Percentiles rank a stretch among this genome's conserved stretches.
These are phyloP conservation scores for Strix occidentalis DNA, from an alignment of 2,797 vertebrate species.

Conservation along the genomic window DNA sequence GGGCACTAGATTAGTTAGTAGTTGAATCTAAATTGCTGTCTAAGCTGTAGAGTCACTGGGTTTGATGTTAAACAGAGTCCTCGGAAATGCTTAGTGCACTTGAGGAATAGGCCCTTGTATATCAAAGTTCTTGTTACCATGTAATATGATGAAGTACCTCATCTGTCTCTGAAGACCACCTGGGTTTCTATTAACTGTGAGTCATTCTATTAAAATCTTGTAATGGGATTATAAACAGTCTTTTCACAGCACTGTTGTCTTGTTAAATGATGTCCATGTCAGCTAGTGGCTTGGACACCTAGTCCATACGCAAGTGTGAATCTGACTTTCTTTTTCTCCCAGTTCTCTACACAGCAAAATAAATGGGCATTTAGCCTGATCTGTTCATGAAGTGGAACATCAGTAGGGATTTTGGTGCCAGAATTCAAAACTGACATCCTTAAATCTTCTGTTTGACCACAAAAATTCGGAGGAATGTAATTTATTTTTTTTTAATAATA, in stretches of 20 bases:
- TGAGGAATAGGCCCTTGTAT: background rate
- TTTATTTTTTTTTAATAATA: background rate
- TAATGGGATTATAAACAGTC: background rate
- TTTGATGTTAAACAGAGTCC: constrained; percentile 22
- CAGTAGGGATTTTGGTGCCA: background rate
- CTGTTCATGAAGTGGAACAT: background rate
- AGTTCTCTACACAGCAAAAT: background rate
- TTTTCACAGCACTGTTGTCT: background rate
- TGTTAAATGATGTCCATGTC: background rate
- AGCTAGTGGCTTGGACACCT: background rate
- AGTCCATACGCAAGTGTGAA: background rate
- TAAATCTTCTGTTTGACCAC: background rate
- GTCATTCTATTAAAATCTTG: constrained; percentile 2
- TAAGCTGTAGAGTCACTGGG: background rate
- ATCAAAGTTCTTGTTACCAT: background rate
- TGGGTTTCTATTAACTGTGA: background rate
- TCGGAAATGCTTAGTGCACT: background rate
- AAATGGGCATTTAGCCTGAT: background rate
- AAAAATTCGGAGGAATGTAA: background rate
- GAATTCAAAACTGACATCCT: background rate
- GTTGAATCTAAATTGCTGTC: constrained; percentile 1
- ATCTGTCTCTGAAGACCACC: background rate
- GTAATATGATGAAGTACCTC: background rate
- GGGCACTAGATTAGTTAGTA: background rate
- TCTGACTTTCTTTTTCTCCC: background rate